A percentile compares a stretch with the other conserved stretches of the same genome.
Conservation (phyloP, 2,797 vertebrate genomes). For the Coregonus sp. region DNA sequence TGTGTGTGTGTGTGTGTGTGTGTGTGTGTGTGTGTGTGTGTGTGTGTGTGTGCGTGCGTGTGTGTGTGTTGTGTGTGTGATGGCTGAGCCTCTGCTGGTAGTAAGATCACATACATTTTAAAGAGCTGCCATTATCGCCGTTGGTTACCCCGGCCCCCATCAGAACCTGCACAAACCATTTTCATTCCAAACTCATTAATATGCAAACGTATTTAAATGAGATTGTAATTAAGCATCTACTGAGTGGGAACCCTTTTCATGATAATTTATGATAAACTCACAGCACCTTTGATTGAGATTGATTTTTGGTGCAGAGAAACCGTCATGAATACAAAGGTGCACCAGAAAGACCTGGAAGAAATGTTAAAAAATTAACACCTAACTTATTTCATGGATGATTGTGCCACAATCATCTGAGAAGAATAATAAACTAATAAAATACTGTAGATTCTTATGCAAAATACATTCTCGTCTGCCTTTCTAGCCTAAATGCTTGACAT, state of each 20-base stretch:
- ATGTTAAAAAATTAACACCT: conserved; percentile 88
- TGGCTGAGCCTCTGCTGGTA: conserved; percentile 81
- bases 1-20: neutral
- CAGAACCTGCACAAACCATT: conserved; percentile 98
- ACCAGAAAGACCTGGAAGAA: conserved; percentile 72
- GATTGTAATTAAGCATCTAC: conserved; percentile 99
- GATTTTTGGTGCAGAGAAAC: conserved; percentile 92
- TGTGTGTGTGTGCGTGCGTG: neutral
- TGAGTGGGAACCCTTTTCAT: conserved; percentile 99
- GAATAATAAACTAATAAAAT: conserved; percentile 83
- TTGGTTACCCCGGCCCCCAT: conserved; percentile 93
- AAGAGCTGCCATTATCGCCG: conserved; percentile 95
- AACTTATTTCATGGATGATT: conserved; percentile 87
- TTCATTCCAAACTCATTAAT: conserved; percentile 99
- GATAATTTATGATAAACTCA: conserved; percentile 99
- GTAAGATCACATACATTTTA: conserved; percentile 93
- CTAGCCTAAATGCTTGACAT: conserved; percentile 14
- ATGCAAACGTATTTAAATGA: conserved; percentile 99
- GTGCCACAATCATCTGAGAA: conserved; percentile 83
- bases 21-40: neutral
- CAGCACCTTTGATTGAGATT: conserved; percentile 99
- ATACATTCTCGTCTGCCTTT: conserved; percentile 59
- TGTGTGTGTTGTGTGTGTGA: too few relatives aligned
- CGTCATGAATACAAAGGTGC: conserved; percentile 99
- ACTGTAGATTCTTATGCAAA: conserved; percentile 66